A percentile compares a stretch with the other conserved stretches of the same genome.
phyloP scores from a whole-genome alignment of 2,113 vertebrate genomes.

The Rhinoderma darwinii region DNA sequence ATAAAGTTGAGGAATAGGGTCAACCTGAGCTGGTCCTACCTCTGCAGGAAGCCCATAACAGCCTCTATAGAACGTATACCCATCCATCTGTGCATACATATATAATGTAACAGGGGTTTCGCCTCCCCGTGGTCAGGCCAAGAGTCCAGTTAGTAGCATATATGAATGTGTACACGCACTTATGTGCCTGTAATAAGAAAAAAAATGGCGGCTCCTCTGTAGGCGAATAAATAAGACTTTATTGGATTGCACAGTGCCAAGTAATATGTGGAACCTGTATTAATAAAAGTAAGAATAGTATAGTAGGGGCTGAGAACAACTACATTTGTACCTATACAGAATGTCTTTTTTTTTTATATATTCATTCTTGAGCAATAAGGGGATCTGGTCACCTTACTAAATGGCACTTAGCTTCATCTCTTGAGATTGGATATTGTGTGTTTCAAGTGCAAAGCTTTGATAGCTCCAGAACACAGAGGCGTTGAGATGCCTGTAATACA shows the following conservation, averaged over 20 bases:
- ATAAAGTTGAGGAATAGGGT: background rate
- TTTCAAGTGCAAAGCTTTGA: constrained; percentile 30
- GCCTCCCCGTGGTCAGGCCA: no score
- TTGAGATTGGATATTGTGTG: constrained; percentile 13
- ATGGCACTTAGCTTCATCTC: background rate
- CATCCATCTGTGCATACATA: background rate
- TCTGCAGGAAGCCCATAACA: background rate
- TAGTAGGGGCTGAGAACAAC: no score
- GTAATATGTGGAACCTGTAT: background rate
- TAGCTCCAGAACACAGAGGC: background rate
- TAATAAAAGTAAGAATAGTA: background rate
- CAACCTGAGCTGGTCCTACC: background rate
- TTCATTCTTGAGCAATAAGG: background rate
- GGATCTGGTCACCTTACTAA: constrained; percentile 25
- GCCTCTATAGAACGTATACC: background rate
- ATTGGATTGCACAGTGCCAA: background rate
- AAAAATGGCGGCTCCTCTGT: background rate
- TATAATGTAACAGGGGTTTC: background rate
- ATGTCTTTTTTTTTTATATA: background rate
- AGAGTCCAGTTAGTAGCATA: background rate
- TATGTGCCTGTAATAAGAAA: background rate
- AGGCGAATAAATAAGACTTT: background rate
- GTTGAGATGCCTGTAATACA: constrained; percentile 25
- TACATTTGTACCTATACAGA: background rate
- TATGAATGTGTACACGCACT: background rate